A percentile compares a stretch with the other conserved stretches of the same genome.
These are phyloP conservation scores for Hypocryptadius cinnamomeus DNA, from an alignment of 2,113 vertebrate species.

Conservation along the genomic window DNA sequence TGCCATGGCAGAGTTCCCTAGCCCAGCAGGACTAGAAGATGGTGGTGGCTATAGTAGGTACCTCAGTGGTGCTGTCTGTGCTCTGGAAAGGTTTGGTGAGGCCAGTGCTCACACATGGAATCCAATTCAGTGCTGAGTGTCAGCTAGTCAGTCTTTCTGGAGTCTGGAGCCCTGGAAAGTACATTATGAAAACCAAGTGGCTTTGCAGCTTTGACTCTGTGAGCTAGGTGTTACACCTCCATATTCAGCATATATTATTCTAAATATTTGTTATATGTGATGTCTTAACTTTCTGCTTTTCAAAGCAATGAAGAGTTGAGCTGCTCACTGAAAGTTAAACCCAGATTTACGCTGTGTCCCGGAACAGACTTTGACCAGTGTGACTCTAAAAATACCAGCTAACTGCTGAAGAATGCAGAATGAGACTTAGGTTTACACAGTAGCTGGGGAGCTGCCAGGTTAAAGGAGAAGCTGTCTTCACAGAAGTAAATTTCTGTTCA, in stretches of 20 bases:
- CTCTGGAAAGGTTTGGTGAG: not conserved
- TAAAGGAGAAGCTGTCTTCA: not conserved
- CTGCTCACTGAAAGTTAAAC: not conserved
- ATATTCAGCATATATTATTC: not conserved
- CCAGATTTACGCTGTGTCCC: not conserved
- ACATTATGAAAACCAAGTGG: not conserved
- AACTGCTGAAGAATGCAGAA: conserved; percentile 48
- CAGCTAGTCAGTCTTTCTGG: not conserved
- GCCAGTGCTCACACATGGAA: accelerated
- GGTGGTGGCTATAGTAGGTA: not conserved
- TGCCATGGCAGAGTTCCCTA: not conserved
- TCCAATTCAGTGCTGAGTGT: accelerated
- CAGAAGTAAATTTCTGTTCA: not conserved
- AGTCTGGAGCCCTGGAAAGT: not conserved
- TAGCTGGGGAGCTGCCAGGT: conserved; percentile 23
- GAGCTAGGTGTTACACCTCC: not conserved
- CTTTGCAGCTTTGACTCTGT: not conserved
- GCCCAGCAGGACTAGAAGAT: not conserved
- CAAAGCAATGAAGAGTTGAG: not conserved
- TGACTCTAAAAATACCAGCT: conserved; percentile 31
- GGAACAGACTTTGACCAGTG: conserved; percentile 13
- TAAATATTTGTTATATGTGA: not conserved
- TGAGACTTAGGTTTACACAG: conserved; percentile 23
- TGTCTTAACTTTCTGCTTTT: not conserved
- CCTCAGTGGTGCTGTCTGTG: not conserved